phyloP scores from a whole-genome alignment of 2,113 vertebrate species.

The Vidua chalybeata region DNA sequence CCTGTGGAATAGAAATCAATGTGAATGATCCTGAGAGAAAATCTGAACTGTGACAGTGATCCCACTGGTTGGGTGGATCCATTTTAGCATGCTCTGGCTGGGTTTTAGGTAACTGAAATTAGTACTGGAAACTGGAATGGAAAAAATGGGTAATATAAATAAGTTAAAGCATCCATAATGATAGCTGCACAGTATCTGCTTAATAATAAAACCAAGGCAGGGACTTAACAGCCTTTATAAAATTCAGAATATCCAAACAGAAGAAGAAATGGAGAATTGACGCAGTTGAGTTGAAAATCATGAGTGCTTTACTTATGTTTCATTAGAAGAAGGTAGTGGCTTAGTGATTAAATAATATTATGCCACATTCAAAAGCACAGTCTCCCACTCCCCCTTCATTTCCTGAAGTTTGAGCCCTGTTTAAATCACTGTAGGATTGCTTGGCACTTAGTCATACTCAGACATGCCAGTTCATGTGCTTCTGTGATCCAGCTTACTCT shows the following conservation, averaged over 20 bases:
- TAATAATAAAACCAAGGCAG: background rate
- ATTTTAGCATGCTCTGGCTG: background rate
- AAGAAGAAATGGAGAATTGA: background rate
- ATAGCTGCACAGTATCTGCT: background rate
- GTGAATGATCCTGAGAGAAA: background rate
- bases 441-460: constrained; percentile 12
- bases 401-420: constrained; percentile 21
- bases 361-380: background rate
- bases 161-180: constrained; percentile 32
- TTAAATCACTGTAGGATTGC: constrained; percentile 39
- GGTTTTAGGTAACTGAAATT: constrained; percentile 40
- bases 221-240: background rate
- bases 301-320: background rate
- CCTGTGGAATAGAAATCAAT: background rate
- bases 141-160: constrained; percentile 49
- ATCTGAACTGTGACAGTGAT: background rate
- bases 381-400: background rate
- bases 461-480: constrained; percentile 9
- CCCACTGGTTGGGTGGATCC: background rate
- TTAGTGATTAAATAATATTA: background rate
- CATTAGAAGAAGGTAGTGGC: background rate
- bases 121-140: constrained; percentile 15
- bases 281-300: background rate
- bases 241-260: background rate
- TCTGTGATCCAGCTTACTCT: background rate